Evolutionary conservation across 2,797 vertebrate genomes (phyloP).

Genomic region (Anabacerthia variegaticeps): DNA sequence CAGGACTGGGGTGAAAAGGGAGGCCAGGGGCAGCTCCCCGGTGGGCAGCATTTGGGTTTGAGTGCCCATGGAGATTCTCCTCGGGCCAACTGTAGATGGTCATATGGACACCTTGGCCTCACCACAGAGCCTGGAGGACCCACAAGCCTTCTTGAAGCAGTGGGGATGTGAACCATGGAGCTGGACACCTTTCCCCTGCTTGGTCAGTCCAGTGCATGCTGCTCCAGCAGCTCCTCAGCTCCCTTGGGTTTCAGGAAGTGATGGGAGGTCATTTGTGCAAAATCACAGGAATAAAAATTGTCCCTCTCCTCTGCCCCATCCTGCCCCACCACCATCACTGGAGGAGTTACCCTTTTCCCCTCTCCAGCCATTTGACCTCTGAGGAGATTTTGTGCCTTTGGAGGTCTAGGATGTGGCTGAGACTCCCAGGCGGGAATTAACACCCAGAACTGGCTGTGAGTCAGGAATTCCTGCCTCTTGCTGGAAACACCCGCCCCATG

Average conservation of each 20-base stretch:
- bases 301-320: background rate
- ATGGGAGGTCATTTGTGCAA: background rate
- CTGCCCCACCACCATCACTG: accelerated
- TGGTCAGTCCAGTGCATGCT: accelerated
- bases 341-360: background rate
- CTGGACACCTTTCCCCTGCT: background rate
- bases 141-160: accelerated
- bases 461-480: conserved; percentile 2
- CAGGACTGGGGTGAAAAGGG: background rate
- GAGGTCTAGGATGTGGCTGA: background rate
- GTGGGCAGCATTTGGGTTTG: accelerated
- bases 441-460: background rate
- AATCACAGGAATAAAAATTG: background rate
- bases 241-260: background rate
- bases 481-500: background rate
- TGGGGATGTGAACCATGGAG: accelerated
- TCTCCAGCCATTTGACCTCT: background rate
- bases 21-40: background rate
- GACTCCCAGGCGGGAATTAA: conserved; percentile 8
- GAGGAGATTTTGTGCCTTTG: background rate
- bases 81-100: accelerated
- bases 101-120: accelerated
- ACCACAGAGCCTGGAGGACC: accelerated
- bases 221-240: background rate
- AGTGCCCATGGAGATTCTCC: background rate